Evolutionary conservation across 2,797 vertebrate species (phyloP), one percentile per base, ranked within the genome.

Genomic region (Sphenopsis melanotis): DNA sequence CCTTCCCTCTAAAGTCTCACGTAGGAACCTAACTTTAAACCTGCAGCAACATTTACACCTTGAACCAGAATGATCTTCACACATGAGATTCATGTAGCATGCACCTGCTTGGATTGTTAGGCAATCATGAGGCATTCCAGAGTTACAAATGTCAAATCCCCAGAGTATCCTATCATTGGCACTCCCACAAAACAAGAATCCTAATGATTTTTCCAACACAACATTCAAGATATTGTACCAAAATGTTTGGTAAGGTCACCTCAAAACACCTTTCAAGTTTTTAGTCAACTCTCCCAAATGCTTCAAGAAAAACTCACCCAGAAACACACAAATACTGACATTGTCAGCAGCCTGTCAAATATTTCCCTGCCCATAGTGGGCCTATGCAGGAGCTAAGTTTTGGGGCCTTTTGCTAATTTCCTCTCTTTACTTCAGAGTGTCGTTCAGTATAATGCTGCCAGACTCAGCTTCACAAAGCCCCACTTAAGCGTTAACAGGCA

Each of bases 271-370:
- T 69, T 72, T 55, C 57, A 59, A 82, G 30, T 30, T 81, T 69
- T 75, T 13, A 86, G 15, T 29, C 23, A 76, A 16, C 29, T 44
- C 11, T 86, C n/a, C 18, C 19, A 82, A 59, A 78, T 6, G 30
- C 49, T 64, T 92, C 8, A 24, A 50, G 47, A 41, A 60, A 63
- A 34, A 6, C 4, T 11, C 41, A 50, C 11, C 20, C 27, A 59
- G 24, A 53, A 82, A 55, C 19, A 30, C 6, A 39, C 19, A 29
- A 79, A 72, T 55, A 37, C 34, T 1, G 5, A 57, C 26, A 39
- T 12, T 4, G 13, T 34, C 46, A 79, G 11, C 0, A 2, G 16
- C 5, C 20, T 7, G 2, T 56, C 34, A 34, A 52, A 11, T 3
- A 79, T 19, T 21, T 34, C 52, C 83, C 36, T 80, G 47, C 24